Base-by-base conservation (phyloP, 2,888 invertebrate species). In the Noctua janthe region DNA sequence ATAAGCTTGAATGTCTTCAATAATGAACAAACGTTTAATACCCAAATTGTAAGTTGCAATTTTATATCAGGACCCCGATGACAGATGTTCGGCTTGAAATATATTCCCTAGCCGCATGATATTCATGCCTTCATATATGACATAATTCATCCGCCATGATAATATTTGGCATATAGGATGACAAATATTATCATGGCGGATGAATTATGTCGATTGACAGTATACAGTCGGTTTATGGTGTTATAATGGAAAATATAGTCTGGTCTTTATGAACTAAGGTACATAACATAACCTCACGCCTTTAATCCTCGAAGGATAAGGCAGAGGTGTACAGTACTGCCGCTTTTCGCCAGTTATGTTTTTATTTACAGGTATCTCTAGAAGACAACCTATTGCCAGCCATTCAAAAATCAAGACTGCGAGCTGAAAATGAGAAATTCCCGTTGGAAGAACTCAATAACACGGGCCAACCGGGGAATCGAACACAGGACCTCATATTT, bases 181-280 rank as follows among this genome's bases (percentile, higher is more conserved):
- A 51, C 83, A 76, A 87, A 72, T 78, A 79, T 82, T 74, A 76
- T 80, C 15, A 88, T 67, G 62, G 71, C 23, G 47, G 17, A 72
- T 82, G 78, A 81, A 51, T 76, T 76, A 79, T 74, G 15, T 5
- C 74, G 39, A 77, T 70, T 77, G 84, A 71, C 69, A 56, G 51
- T 49, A 51, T 47, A 51, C n/a, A 23, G 39, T 39, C 35, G 10
- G 79, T 78, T 6, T 20, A 49, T 10, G 35, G 15, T 35, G 39
- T 47, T 76, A 1, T 15, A 64, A 15, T 39, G 10, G 13, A 75
- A 39, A 49, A n/a, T 54, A 54, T n/a, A 74, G 11, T n/a, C 17
- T 35, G 23, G 8, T 35, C 39, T 73, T n/a, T n/a, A n/a, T 17
- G 1, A 51, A 39, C 10, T 29, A 49, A 20, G 8, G 20, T 75